Base-by-base conservation (phyloP, 2,888 invertebrate species). In the Heteromurus nitidus region DNA sequence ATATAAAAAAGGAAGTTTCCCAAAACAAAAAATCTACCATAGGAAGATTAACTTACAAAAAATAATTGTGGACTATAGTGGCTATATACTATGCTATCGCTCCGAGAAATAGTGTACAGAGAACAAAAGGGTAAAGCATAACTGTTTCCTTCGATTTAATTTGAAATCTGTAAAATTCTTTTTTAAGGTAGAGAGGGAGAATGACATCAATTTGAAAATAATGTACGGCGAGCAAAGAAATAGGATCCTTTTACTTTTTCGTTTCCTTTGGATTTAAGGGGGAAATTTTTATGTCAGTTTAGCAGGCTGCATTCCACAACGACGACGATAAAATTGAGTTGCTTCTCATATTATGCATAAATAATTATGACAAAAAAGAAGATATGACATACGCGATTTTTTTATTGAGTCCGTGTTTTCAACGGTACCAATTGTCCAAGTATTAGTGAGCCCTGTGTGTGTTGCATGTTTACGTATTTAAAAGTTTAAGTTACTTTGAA, bases 241-340 rank as follows among this genome's bases (percentile, higher is more conserved):
- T n/a, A n/a, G n/a, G n/a, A n/a, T n/a, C n/a, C n/a, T n/a, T n/a
- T n/a, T n/a, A n/a, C n/a, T n/a, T n/a, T n/a, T n/a, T n/a, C n/a
- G n/a, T n/a, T n/a, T n/a, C n/a, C n/a, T n/a, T n/a, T n/a, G n/a
- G n/a, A n/a, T n/a, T n/a, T n/a, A n/a, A n/a, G n/a, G n/a, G n/a
- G n/a, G n/a, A n/a, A n/a, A n/a, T n/a, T n/a, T n/a, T n/a, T n/a
- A n/a, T n/a, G n/a, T n/a, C n/a, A n/a, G n/a, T n/a, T n/a, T n/a
- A n/a, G n/a, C n/a, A 44, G 47, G 64, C 73, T 73, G 73, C 73
- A 73, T 73, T 73, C n/a, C n/a, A n/a, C n/a, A n/a, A n/a, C n/a
- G n/a, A n/a, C n/a, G n/a, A n/a, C n/a, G n/a, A n/a, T n/a, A n/a
- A n/a, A n/a, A n/a, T n/a, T n/a, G n/a, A n/a, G n/a, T n/a, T n/a